Evolutionary conservation across 2,888 invertebrate genomes (phyloP).

Genomic region (Nephrocerus scutellatus): DNA sequence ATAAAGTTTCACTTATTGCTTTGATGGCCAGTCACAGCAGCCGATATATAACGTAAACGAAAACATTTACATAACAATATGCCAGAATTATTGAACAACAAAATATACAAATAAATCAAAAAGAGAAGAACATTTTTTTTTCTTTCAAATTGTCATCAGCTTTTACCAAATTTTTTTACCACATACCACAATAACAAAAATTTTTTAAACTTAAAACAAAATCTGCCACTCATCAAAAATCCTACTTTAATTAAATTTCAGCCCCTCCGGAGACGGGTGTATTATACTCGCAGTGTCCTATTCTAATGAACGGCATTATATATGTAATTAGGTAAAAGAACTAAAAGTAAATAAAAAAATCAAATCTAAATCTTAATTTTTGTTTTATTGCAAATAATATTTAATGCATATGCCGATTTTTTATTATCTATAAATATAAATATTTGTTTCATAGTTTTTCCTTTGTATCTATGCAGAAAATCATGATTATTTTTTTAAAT

Average conservation of each 20-base stretch:
- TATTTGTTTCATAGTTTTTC: slow-evolving; percentile 9
- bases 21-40: slow-evolving; percentile 19
- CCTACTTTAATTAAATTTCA: slow-evolving; percentile 29
- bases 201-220: slow-evolving; percentile 15
- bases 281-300: slow-evolving; percentile 47
- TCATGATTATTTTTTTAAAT: slow-evolving; percentile 1
- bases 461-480: too few relatives aligned
- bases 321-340: slow-evolving; percentile 47
- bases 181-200: too few relatives aligned
- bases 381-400: slow-evolving; percentile 13
- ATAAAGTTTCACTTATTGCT: too few relatives aligned
- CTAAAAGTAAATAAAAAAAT: slow-evolving; percentile 8
- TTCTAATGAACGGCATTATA: slow-evolving; percentile 48
- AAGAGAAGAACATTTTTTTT: too few relatives aligned
- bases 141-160: too few relatives aligned
- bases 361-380: slow-evolving; percentile 12
- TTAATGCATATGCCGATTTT: slow-evolving; percentile 19
- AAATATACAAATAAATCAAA: too few relatives aligned
- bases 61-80: too few relatives aligned
- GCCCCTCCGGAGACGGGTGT: slow-evolving; percentile 47
- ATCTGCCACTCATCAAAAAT: background rate
- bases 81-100: too few relatives aligned
- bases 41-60: slow-evolving; percentile 20
- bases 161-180: too few relatives aligned
- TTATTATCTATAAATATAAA: slow-evolving; percentile 6